Evolutionary conservation across 2,113 vertebrate species (phyloP).

Genomic region (Vireo altiloquus): DNA sequence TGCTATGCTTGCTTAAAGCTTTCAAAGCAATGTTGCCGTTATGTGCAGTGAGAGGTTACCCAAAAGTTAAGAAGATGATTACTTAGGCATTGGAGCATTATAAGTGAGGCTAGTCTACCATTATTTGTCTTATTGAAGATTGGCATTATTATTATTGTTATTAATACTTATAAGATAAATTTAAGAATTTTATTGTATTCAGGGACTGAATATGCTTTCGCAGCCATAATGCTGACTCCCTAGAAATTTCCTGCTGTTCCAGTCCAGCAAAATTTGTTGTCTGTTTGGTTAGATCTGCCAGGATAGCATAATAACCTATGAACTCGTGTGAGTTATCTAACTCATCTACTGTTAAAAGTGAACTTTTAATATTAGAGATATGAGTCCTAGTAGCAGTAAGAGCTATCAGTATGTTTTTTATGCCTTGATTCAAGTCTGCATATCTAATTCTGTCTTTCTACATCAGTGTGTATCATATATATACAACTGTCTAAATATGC

Average conservation of each 20-base stretch:
- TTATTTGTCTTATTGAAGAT: background rate
- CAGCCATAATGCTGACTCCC: background rate
- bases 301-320: background rate
- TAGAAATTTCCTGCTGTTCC: background rate
- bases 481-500: background rate
- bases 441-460: background rate
- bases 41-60: background rate
- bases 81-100: background rate
- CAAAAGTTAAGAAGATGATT: background rate
- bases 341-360: background rate
- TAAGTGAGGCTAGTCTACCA: background rate
- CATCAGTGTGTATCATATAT: no score
- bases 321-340: background rate
- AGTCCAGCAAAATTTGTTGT: background rate
- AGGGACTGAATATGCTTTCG: background rate
- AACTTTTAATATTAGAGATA: background rate
- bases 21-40: constrained; percentile 30
- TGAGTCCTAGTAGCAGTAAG: background rate
- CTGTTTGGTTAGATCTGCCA: background rate
- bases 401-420: background rate
- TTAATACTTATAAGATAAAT: background rate
- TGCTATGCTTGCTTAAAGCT: constrained; percentile 53
- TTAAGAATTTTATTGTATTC: background rate
- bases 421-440: background rate
- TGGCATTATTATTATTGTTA: background rate